Evolutionary conservation across 53 echinoderm and acorn worm genomes (phyloP), one percentile per base, ranked within the genome.

Genomic region (Mesocentrotus franciscanus): DNA sequence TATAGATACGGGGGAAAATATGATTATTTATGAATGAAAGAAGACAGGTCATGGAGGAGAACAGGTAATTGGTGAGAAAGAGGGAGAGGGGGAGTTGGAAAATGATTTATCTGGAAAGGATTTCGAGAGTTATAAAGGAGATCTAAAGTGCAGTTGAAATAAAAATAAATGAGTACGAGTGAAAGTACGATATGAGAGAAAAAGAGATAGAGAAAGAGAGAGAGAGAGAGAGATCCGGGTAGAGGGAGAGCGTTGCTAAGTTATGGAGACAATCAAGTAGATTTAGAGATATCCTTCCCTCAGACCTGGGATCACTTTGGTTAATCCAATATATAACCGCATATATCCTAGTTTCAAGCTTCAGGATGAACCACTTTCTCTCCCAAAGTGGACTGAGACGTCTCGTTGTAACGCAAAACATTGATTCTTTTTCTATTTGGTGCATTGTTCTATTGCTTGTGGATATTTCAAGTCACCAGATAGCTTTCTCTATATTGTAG

Each of bases 81-180:
- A 71, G 32, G 74, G 22, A 55, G 4, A 85, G 29, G 18, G 85
- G 24, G 10, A 55, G 24, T 2, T 36, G 20, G 85, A 9, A 12
- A 56, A 33, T 30, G 0, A 74, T 30, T n/a, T 32, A 32, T 16
- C 14, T 35, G 20, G 81, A 81, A 20, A 39, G 81, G 81, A 36
- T 81, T 81, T 42, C 8, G 20, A 81, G 16, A 18, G 22, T 7
- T 81, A 18, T 39, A 20, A 20, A 39, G 20, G 20, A 79, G 79
- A 79, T 79, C 39, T 36, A 79, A 79, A 81, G 81, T 81, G 42
- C 81, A 81, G 36, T 81, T 81, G 36, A 81, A 15, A 76, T 76
- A 81, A 81, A 81, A 42, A 81, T 81, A 81, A 79, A 79, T 79
- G 79, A 79, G 79, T 42, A 81, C 22, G 35, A 81, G 18, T 90